A percentile compares a stretch with the other conserved stretches of the same genome.
Conservation (phyloP, 2,113 vertebrate genomes). For the Meles meles region DNA sequence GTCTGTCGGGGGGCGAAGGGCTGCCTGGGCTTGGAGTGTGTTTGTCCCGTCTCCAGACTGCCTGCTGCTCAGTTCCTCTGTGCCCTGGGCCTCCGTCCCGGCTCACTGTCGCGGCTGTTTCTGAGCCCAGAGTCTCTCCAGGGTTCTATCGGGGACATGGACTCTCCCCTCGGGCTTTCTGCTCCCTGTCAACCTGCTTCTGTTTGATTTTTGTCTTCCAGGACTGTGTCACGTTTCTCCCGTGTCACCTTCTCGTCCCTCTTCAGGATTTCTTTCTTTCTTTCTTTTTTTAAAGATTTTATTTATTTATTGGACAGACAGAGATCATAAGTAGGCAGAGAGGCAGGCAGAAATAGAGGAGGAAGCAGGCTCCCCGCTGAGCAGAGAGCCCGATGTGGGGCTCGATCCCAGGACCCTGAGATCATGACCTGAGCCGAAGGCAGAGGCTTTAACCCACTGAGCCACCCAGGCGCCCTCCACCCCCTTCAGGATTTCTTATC, state of each 20-base stretch:
- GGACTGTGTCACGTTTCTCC: background rate
- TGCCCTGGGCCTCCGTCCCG: background rate
- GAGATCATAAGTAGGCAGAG: too few species aligned
- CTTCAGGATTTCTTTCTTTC: background rate
- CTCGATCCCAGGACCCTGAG: too few species aligned
- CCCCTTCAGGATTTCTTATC: background rate
- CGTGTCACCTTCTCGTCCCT: background rate
- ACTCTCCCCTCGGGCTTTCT: background rate
- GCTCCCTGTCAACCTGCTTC: background rate
- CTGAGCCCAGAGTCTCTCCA: background rate
- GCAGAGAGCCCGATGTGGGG: too few species aligned
- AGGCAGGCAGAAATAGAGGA: too few species aligned
- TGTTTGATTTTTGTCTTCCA: background rate
- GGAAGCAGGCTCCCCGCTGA: too few species aligned
- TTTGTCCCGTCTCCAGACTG: fast-evolving
- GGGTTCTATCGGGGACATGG: background rate
- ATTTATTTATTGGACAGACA: too few species aligned
- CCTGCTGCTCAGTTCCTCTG: background rate
- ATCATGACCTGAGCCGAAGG: too few species aligned
- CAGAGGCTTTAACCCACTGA: too few species aligned
- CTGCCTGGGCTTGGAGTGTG: background rate
- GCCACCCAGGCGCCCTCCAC: too few species aligned
- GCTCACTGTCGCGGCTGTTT: too few species aligned
- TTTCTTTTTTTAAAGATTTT: too few species aligned
- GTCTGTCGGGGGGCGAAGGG: background rate